Base-by-base conservation (phyloP, 2,113 vertebrate genomes). In the Arothron firmamentum region DNA sequence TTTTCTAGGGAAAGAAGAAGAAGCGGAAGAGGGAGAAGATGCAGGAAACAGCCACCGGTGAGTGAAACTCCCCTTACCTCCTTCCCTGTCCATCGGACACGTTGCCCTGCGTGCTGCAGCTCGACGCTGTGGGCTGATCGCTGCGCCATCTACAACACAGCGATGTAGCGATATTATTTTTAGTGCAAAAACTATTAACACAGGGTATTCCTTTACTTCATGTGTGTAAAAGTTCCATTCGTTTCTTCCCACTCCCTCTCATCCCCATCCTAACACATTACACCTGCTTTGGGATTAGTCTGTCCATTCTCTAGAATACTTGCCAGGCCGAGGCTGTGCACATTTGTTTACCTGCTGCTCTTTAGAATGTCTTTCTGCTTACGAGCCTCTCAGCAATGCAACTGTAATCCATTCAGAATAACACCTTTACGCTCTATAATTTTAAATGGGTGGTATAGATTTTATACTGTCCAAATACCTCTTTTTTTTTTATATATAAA, bases 11-110 rank as follows among this genome's bases (percentile, higher is more conserved):
- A 85, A 99, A 99, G 93, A 99, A 99, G 89, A 99, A 99, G 91
- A 99, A 99, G 90, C 95, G 97, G 91, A 99, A 99, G 96, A 92
- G 97, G 91, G 97, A 99, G 90, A 99, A 99, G 79, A 92, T 99
- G 67, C 97, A 99, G 90, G 97, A 99, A 80, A 91, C 95, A 25
- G 88, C 97, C 65, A 86, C 96, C 91, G 97, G 97, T 99, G 92
- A 91, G 75, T 21, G n/a, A 38, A 9, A 1, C 3, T n/a, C 46
- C 46, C 45, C 20, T 23, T 18, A 28, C 51, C 20, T 11, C 6
- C 34, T 28, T 28, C 25, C 25, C 25, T 28, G 10, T 12, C 8
- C 3, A 0, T 38, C 34, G 34, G 34, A 38, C 34, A 11, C 11
- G 34, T 38, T 38, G 9, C 34, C 11, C 11, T 38, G 34, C 9